Evolutionary conservation across 1,140 invertebrate genomes (phyloP).

Genomic region (Physella acuta): DNA sequence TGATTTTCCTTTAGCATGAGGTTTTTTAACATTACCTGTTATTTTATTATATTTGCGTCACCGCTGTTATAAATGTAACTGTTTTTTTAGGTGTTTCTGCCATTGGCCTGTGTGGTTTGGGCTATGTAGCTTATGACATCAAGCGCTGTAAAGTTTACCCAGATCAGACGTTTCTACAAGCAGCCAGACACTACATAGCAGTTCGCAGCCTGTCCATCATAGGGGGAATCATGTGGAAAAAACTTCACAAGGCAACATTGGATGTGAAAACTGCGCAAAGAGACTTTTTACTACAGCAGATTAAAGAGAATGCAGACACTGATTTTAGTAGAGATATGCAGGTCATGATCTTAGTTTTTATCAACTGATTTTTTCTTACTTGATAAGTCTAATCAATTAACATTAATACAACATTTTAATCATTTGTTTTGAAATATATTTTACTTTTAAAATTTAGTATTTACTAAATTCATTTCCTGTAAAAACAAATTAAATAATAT

Average conservation of each 20-base stretch:
- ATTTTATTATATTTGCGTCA: not conserved
- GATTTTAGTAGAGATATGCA: slow-evolving; percentile 43
- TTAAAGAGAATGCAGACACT: slow-evolving; percentile 45
- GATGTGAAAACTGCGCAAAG: slow-evolving; percentile 42
- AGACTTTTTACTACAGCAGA: slow-evolving; percentile 39
- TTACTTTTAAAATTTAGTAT: not conserved
- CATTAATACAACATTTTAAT: not conserved
- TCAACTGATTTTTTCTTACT: not conserved
- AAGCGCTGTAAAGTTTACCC: slow-evolving; percentile 11
- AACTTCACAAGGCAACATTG: slow-evolving; percentile 39
- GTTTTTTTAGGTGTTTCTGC: slow-evolving; percentile 4
- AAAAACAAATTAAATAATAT: not conserved
- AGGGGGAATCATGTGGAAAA: slow-evolving; percentile 23
- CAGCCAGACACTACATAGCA: slow-evolving; percentile 17
- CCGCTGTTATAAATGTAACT: not conserved
- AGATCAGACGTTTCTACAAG: slow-evolving; percentile 15
- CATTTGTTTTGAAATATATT: not conserved
- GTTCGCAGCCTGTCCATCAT: slow-evolving; percentile 12
- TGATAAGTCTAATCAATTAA: not conserved
- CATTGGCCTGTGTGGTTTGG: not conserved
- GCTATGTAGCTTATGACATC: slow-evolving; percentile 15
- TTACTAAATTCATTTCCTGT: not conserved
- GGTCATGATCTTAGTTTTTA: slow-evolving; percentile 6
- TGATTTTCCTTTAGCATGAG: too few relatives aligned
- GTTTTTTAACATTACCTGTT: too few relatives aligned